A percentile compares a stretch with the other conserved stretches of the same genome.
Evolutionary conservation across 1,140 invertebrate genomes (phyloP).

Genomic region (Caenorhabditis elegans): DNA sequence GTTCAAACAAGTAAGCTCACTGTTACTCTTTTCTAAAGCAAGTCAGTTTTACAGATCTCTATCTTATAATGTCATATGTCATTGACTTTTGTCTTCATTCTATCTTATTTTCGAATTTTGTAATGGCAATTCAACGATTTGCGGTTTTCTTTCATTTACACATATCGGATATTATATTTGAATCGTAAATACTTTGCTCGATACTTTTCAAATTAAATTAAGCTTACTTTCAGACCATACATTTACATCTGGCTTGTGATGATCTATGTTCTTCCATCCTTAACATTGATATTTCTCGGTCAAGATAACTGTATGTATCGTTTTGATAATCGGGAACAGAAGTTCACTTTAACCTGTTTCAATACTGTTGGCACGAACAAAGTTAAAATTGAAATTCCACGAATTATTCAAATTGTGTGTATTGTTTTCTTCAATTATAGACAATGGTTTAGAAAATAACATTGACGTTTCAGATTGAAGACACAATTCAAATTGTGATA

Average conservation of each 20-base stretch:
- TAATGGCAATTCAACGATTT: not conserved
- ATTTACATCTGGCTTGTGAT: not conserved
- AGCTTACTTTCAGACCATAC: not conserved
- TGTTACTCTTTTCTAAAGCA: not conserved
- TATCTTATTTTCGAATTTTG: not conserved
- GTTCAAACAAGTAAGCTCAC: not conserved
- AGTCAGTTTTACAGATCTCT: not conserved
- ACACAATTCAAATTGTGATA: not conserved
- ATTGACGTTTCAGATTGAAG: not conserved
- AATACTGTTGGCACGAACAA: not conserved
- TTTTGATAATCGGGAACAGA: not conserved
- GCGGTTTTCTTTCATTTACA: not conserved
- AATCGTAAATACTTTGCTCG: not conserved
- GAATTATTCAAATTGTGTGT: not conserved
- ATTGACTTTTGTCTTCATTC: not conserved
- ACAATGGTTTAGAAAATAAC: not conserved
- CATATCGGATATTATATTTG: not conserved
- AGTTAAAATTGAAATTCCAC: not conserved
- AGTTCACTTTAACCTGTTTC: not conserved
- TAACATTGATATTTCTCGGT: not conserved
- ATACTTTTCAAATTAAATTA: too few species aligned
- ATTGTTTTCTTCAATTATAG: not conserved
- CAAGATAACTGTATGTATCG: not conserved
- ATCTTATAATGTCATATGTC: not conserved
- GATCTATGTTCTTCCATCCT: not conserved